phyloP scores from a whole-genome alignment of 2,888 invertebrate species.

The Rhagonycha fulva region DNA sequence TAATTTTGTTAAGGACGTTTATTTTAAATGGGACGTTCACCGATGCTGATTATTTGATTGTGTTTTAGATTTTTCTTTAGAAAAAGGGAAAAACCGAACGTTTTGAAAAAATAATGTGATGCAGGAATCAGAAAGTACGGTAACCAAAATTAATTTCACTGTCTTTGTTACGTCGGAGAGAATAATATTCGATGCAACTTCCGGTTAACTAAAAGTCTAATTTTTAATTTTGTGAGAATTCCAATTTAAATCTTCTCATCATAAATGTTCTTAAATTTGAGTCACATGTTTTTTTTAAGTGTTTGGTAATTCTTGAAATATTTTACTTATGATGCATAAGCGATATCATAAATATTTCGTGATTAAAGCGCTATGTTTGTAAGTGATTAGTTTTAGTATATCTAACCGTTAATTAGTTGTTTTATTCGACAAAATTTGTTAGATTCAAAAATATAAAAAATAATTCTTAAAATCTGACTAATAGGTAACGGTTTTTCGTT shows the following conservation, averaged over 20 bases:
- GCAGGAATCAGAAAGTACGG: not conserved
- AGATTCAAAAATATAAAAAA: not conserved
- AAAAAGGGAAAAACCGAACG: not conserved
- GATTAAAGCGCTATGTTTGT: not conserved
- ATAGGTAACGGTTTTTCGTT: not conserved
- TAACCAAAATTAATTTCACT: not conserved
- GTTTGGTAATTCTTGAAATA: not conserved
- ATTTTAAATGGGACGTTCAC: not conserved
- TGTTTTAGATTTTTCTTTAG: not conserved
- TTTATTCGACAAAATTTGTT: not conserved
- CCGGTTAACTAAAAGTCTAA: not conserved
- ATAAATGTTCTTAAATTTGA: not conserved
- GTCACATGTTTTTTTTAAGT: not conserved
- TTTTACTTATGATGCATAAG: too few relatives aligned
- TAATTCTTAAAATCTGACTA: not conserved
- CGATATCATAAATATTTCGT: not conserved
- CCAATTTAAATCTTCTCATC: not conserved
- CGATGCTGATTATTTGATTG: not conserved
- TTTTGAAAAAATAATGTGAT: not conserved
- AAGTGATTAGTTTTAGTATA: not conserved
- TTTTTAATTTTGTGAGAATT: not conserved
- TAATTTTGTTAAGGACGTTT: not conserved
- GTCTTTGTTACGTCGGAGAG: not conserved
- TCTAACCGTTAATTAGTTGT: not conserved
- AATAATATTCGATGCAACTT: not conserved